Evolutionary conservation across 2,797 vertebrate genomes (phyloP).

Genomic region (Lepidocolaptes lacrymiger): DNA sequence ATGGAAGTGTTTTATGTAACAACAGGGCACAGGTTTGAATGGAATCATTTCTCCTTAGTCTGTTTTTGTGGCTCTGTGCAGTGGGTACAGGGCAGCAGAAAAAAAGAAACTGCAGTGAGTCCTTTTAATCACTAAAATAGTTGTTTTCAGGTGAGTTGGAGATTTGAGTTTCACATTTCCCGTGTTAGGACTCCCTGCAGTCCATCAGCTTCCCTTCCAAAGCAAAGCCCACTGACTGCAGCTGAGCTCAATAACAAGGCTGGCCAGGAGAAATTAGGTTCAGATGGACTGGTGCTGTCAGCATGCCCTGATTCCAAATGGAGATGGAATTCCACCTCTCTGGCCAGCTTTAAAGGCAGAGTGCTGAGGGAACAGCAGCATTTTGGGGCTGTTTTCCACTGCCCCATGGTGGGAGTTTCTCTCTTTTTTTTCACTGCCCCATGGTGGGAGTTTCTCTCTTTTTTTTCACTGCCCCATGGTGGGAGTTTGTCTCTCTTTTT

Average conservation of each 20-base stretch:
- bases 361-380: neutral
- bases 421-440: neutral
- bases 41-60: neutral
- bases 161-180: neutral
- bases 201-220: neutral
- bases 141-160: neutral
- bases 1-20: neutral
- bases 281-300: neutral
- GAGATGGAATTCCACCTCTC: neutral
- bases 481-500: neutral
- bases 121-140: neutral
- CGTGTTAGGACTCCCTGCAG: neutral
- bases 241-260: neutral
- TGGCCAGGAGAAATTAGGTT: neutral
- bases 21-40: neutral
- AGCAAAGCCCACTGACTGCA: neutral
- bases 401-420: neutral
- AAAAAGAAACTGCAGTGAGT: neutral
- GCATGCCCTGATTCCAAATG: neutral
- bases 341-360: neutral
- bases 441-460: neutral
- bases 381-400: neutral
- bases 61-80: neutral
- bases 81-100: neutral
- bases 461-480: neutral